These are phyloP conservation scores for Margarornis squamiger DNA, from an alignment of 2,797 vertebrate genomes.

Conservation along the genomic window DNA sequence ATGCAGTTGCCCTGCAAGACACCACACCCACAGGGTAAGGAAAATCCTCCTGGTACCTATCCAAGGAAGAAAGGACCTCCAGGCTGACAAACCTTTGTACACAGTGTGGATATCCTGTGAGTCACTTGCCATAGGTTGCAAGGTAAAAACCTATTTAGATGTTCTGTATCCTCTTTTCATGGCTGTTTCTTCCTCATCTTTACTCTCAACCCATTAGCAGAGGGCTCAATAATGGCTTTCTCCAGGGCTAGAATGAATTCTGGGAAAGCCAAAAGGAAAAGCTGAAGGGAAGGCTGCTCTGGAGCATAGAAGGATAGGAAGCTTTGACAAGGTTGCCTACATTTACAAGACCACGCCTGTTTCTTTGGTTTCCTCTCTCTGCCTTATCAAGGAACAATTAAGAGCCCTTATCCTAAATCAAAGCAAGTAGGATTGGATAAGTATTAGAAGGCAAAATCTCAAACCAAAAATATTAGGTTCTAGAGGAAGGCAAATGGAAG, in stretches of 20 bases:
- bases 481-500: background rate
- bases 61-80: background rate
- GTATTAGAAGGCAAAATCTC: background rate
- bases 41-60: background rate
- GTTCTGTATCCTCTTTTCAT: background rate
- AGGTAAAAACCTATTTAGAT: background rate
- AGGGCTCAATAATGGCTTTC: background rate
- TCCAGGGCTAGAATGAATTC: background rate
- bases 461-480: background rate
- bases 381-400: background rate
- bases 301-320: background rate
- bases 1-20: slow-evolving; percentile 86
- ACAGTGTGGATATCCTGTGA: background rate
- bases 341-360: background rate
- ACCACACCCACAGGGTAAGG: background rate
- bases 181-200: background rate
- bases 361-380: background rate
- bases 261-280: background rate
- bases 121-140: background rate
- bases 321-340: background rate
- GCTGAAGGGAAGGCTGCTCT: background rate
- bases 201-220: background rate
- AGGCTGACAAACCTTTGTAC: background rate
- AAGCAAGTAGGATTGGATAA: background rate
- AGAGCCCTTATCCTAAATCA: background rate